Base-by-base conservation (phyloP, 2,797 vertebrate genomes). In the Pygocentrus nattereri region DNA sequence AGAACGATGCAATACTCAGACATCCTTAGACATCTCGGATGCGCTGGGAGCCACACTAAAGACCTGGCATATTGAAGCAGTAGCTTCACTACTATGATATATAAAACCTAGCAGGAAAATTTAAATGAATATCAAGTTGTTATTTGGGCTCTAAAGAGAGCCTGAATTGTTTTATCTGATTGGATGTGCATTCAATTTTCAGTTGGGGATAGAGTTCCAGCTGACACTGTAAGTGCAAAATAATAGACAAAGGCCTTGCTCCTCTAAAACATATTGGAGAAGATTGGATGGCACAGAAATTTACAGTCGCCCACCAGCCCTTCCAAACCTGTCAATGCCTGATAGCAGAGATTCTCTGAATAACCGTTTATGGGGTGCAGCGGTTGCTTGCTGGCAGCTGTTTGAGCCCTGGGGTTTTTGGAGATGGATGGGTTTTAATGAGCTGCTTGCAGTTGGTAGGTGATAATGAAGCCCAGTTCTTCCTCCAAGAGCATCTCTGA, bases 391-490 rank as follows among this genome's bases (percentile, higher is more conserved):
- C 52, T 34, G 65, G 81, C 85, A 85, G 81, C 85, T 85, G 73
- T 80, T 81, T 83, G 56, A 74, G 70, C 23, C 62, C 38, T 23
- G 62, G 5, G 41, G 72, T 76, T 74, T 64, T 76, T 79, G 31
- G 65, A 84, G 80, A 69, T 15, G 25, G 75, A 78, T 70, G 23
- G 41, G 31, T 84, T 88, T 86, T 88, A 80, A 85, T 64, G 41
- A 83, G 83, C 76, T 78, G 52, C 58, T 74, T 76, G 25, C 76
- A 81, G 83, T 83, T 80, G 49, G 83, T 71, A 81, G 80, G 84
- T 78, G 85, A 86, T 84, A 86, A 85, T 78, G 70, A 83, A 78
- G 75, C 58, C 50, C 54, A 47, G 30, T 16, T 25, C 73, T 80
- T 71, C n/a, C 81, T 59, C 74, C 47, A 41, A 62, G 30, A 56